These are phyloP conservation scores for Drosophila greeni DNA, from an alignment of 2,888 invertebrate species.

Conservation along the genomic window DNA sequence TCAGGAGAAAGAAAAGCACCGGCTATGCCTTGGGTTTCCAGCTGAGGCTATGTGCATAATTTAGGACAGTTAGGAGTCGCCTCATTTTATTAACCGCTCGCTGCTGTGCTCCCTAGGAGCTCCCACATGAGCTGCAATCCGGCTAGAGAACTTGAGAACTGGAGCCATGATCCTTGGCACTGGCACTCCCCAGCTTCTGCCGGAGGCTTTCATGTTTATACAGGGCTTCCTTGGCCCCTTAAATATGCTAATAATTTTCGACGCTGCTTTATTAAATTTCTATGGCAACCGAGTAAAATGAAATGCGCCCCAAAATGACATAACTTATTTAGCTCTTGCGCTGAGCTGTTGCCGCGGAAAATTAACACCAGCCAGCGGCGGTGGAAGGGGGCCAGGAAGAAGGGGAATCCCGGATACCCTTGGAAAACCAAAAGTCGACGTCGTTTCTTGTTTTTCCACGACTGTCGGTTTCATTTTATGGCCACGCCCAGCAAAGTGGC, in stretches of 20 bases:
- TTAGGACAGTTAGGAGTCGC: conserved; percentile 39
- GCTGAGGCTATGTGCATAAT: conserved; percentile 36
- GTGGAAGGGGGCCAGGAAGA: background rate
- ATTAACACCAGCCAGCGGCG: conserved; percentile 53
- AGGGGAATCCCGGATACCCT: conserved; percentile 1
- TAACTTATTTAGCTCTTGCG: conserved; percentile 61
- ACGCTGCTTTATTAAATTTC: conserved; percentile 69
- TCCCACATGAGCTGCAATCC: conserved; percentile 31
- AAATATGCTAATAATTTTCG: conserved; percentile 70
- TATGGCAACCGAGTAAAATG: conserved; percentile 58
- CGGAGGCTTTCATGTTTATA: conserved; percentile 38
- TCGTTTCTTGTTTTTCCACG: conserved; percentile 5
- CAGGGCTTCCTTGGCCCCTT: conserved; percentile 35
- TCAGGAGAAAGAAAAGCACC: background rate
- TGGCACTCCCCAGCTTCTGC: conserved; percentile 30
- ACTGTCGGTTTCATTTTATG: conserved; percentile 36
- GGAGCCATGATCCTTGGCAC: conserved; percentile 29
- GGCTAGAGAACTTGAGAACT: conserved; percentile 41
- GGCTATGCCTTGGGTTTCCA: conserved; percentile 35
- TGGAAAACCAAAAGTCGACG: conserved; percentile 33
- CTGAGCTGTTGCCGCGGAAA: conserved; percentile 43
- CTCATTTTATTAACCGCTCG: conserved; percentile 47
- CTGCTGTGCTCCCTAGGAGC: conserved; percentile 2
- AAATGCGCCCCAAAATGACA: conserved; percentile 58
- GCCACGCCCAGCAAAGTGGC: conserved; percentile 29